Conservation (phyloP, 1,140 invertebrate species). For the Drosophila rufa region DNA sequence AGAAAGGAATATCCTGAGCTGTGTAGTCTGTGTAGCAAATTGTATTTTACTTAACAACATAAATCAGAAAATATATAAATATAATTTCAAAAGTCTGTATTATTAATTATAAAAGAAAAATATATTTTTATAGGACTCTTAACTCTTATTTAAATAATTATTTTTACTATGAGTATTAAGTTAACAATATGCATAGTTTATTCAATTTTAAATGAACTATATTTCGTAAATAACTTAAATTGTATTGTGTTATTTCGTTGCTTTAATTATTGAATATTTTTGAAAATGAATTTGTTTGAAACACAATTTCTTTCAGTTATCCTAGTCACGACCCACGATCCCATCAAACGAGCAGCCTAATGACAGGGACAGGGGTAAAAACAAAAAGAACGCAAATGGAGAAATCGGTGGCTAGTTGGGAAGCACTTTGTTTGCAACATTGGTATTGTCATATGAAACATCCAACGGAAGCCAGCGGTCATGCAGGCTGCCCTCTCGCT, state of each 20-base stretch:
- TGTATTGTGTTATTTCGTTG: neutral
- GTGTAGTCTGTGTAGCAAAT: too few species aligned
- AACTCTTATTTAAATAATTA: too few species aligned
- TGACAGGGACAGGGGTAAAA: conserved; percentile 13
- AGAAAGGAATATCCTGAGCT: too few species aligned
- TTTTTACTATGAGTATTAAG: too few species aligned
- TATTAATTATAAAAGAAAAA: too few species aligned
- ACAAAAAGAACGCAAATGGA: conserved; percentile 13
- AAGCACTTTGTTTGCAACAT: conserved; percentile 52
- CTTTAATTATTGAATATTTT: neutral
- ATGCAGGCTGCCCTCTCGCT: conserved; percentile 31
- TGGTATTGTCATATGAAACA: conserved; percentile 56
- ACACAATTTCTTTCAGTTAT: conserved; percentile 5
- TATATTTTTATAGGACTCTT: too few species aligned
- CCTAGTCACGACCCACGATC: neutral
- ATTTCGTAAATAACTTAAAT: neutral
- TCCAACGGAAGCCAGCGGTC: conserved; percentile 35
- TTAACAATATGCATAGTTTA: too few species aligned
- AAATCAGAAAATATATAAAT: too few species aligned
- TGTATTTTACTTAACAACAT: too few species aligned
- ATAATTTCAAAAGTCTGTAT: too few species aligned
- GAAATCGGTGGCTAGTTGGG: conserved; percentile 31
- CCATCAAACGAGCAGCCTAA: conserved; percentile 10
- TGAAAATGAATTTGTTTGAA: neutral
- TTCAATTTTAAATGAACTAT: too few species aligned